Evolutionary conservation across 35 echinoderm and acorn worm genomes (phyloP).

Genomic region (Stichopus chloronotus): DNA sequence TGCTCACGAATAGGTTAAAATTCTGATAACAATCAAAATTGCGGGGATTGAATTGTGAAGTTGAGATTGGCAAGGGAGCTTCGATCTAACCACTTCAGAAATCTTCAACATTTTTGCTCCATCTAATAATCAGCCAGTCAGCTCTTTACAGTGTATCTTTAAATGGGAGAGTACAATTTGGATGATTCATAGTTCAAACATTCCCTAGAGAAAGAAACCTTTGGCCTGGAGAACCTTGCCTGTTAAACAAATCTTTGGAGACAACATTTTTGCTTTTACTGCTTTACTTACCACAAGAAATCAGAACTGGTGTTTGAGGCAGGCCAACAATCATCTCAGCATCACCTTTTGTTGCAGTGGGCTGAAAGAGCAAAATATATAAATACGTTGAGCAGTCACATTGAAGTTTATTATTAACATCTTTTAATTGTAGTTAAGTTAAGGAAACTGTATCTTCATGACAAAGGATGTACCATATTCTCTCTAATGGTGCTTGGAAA

Average conservation of each 20-base stretch:
- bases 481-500: too few relatives aligned
- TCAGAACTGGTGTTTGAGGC: constrained; percentile 21
- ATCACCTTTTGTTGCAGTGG: constrained; percentile 12
- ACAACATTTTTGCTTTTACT: neutral
- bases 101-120: neutral
- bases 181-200: neutral
- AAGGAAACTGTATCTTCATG: neutral
- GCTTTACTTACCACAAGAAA: constrained; percentile 21
- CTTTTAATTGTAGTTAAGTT: neutral
- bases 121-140: neutral
- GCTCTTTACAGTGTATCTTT: neutral
- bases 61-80: neutral
- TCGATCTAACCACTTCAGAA: neutral
- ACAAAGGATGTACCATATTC: neutral
- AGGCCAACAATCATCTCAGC: constrained; percentile 9
- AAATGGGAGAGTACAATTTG: neutral
- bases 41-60: neutral
- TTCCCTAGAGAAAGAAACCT: neutral
- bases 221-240: constrained; percentile 11
- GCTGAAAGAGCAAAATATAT: neutral
- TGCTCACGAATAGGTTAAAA: neutral
- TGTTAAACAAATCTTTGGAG: neutral
- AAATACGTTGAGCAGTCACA: neutral
- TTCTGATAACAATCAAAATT: neutral
- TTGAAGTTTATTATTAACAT: neutral